These are phyloP conservation scores for Catalaphyllia jardinei DNA, from an alignment of 64 coral and sea anemone species.

Conservation along the genomic window DNA sequence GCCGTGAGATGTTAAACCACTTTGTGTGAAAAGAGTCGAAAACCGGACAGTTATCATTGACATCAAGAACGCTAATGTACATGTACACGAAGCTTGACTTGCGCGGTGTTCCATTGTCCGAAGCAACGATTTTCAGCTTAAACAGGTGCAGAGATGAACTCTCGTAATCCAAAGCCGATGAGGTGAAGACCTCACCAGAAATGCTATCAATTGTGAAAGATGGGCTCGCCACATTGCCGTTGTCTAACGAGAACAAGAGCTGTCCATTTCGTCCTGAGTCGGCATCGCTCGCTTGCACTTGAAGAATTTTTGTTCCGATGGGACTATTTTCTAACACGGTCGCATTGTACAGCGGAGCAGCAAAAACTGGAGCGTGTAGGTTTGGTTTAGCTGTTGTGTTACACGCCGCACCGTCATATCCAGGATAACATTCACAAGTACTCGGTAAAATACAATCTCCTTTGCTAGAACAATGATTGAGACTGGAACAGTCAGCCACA, in stretches of 20 bases:
- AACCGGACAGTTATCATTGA: slow-evolving; percentile 70
- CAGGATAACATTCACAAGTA: slow-evolving; percentile 62
- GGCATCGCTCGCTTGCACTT: slow-evolving; percentile 70
- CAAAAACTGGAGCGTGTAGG: slow-evolving; percentile 58
- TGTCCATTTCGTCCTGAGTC: slow-evolving; percentile 71
- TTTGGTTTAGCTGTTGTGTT: slow-evolving; percentile 51
- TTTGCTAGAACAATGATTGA: slow-evolving; percentile 74
- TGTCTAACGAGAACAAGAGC: slow-evolving; percentile 38
- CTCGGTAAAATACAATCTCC: slow-evolving; percentile 66
- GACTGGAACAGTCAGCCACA: slow-evolving; percentile 48
- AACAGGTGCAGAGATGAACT: neutral
- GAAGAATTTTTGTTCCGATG: slow-evolving; percentile 30
- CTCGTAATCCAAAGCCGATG: slow-evolving; percentile 51
- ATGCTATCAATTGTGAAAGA: slow-evolving; percentile 53
- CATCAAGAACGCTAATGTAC: slow-evolving; percentile 36
- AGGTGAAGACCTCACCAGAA: slow-evolving; percentile 57
- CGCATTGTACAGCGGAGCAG: slow-evolving; percentile 40
- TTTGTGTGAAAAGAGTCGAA: slow-evolving; percentile 26
- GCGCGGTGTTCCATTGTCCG: slow-evolving; percentile 63
- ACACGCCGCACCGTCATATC: slow-evolving; percentile 67
- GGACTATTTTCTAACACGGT: slow-evolving; percentile 61
- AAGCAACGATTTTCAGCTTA: slow-evolving; percentile 52
- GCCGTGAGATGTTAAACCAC: slow-evolving; percentile 37
- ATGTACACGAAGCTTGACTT: slow-evolving; percentile 17
- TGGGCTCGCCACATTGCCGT: neutral